Evolutionary conservation across 1,140 invertebrate genomes (phyloP), one percentile per base, ranked within the genome.

Genomic region (Aphaenogaster ashmeadi): DNA sequence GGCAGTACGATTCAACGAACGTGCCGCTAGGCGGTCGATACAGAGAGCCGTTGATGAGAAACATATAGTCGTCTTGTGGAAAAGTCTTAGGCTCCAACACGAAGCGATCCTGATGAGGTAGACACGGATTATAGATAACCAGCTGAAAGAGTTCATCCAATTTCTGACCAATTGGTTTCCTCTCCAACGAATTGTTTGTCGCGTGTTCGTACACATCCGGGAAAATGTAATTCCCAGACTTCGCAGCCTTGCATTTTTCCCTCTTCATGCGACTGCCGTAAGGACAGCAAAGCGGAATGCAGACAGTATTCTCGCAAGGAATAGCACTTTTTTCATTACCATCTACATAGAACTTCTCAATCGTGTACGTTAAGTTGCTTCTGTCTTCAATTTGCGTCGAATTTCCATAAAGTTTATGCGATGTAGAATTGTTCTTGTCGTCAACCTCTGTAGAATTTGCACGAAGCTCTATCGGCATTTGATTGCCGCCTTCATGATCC

Each of bases 11-110:
- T 2, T 83, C n/a, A 0, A 89, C 0, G 0, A 88, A 0, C 87
- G 88, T 0, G 0, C 88, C 52, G 36, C 86, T 77, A 52, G 87
- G 90, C 0, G 94, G 94, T 3, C 94, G 93, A 47, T 96, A 95
- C 27, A 97, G 88, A 0, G 96, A 96, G 15, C 96, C 96, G 86
- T 97, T 96, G 4, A 93, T 91, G 33, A 96, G 88, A 18, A 96
- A 90, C 74, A 95, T 94, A 80, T 96, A 96, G 38, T 95, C 94
- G 77, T 96, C 96, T 62, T 92, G 83, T 52, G 89, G 92, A 15
- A 93, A 89, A 47, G 90, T 86, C 0, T 95, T 89, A 0, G 96
- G 96, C 36, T 96, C 91, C 44, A 97, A 86, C 84, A 92, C 89
- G 86, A 95, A 96, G 56, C 95, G 66, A 11, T 58, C 72, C 7